Conservation (phyloP, 2,888 invertebrate species). For the Nemoura dubitans region DNA sequence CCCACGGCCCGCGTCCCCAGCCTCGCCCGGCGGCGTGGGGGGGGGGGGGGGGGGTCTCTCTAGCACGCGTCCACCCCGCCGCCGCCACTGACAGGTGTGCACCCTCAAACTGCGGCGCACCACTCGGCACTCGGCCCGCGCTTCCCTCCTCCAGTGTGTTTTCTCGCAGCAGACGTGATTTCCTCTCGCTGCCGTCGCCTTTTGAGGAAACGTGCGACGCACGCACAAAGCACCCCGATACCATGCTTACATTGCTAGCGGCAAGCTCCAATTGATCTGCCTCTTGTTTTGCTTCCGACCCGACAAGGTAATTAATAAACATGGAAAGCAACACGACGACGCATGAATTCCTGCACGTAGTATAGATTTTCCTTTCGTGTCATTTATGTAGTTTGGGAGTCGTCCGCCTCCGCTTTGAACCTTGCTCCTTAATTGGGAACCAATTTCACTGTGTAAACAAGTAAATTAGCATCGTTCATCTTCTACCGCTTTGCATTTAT, state of each 20-base stretch:
- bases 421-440: constrained; percentile 12
- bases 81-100: constrained; percentile 24
- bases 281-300: background rate
- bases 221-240: background rate
- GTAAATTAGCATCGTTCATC: constrained; percentile 2
- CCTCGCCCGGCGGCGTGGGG: background rate
- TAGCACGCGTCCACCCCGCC: constrained; percentile 27
- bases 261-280: background rate
- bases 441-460: background rate
- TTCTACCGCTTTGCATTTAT: background rate
- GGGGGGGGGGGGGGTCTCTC: background rate
- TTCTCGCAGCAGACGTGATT: background rate
- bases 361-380: constrained; percentile 12
- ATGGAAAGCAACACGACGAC: background rate
- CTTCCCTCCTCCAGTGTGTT: too few species aligned
- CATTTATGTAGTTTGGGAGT: background rate
- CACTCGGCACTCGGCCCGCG: background rate
- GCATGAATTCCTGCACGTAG: background rate
- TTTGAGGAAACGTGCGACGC: background rate
- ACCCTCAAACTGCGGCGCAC: constrained; percentile 7
- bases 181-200: background rate
- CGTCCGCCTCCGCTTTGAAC: constrained; percentile 7
- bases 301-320: background rate
- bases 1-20: background rate
- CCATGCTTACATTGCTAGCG: background rate